phyloP scores from a whole-genome alignment of 1,140 invertebrate genomes.

The Phymastichus coffea region DNA sequence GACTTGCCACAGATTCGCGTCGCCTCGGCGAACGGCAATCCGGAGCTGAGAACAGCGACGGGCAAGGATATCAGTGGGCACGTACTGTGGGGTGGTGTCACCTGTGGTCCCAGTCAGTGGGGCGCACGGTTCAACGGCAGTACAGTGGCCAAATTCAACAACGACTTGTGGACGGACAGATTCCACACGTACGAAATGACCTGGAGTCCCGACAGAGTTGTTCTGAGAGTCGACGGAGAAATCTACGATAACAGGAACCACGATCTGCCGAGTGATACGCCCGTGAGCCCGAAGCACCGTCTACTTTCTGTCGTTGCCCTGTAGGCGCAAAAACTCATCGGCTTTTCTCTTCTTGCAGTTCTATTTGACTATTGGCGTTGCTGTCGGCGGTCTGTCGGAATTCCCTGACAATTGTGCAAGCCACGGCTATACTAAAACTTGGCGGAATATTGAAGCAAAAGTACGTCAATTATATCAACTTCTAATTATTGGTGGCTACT shows the following conservation, averaged over 20 bases:
- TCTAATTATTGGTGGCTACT: not conserved
- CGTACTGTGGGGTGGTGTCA: constrained; percentile 38
- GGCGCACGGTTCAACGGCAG: constrained; percentile 2
- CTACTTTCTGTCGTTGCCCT: constrained; percentile 71
- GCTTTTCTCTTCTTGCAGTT: no score
- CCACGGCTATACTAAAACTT: constrained; percentile 63
- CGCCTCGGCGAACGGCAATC: constrained; percentile 42
- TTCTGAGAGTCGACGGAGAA: constrained; percentile 59
- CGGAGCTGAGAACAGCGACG: constrained; percentile 17
- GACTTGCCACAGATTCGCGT: constrained; percentile 36
- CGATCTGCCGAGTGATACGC: constrained; percentile 67
- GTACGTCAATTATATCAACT: constrained; percentile 30
- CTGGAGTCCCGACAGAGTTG: constrained; percentile 59
- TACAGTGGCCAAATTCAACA: constrained; percentile 29
- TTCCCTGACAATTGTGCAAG: constrained; percentile 64
- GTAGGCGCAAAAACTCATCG: no score
- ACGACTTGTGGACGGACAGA: constrained; percentile 58
- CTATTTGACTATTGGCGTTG: constrained; percentile 71
- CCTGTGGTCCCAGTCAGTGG: not conserved
- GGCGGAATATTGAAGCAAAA: constrained; percentile 61
- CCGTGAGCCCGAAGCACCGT: constrained; percentile 73
- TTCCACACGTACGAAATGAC: constrained; percentile 64
- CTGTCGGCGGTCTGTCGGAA: constrained; percentile 70
- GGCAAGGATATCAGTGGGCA: constrained; percentile 37
- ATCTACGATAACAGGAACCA: constrained; percentile 52